phyloP scores from a whole-genome alignment of 2,797 vertebrate species.

The Orestias chungarensis region DNA sequence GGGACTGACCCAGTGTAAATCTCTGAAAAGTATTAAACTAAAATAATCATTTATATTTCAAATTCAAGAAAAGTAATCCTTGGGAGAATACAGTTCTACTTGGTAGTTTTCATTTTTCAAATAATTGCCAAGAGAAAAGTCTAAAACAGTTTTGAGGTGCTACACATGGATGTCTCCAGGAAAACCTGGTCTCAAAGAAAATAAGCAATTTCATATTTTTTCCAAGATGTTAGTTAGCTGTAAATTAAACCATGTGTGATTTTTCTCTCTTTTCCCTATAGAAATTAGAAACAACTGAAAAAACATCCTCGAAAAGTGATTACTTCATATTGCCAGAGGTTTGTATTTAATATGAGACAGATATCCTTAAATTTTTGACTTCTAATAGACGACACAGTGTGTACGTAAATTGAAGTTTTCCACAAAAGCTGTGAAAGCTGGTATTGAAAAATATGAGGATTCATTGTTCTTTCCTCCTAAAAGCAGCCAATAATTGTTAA shows the following conservation, averaged over 20 bases:
- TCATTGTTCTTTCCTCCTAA: background rate
- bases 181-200: background rate
- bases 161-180: background rate
- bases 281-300: background rate
- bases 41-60: no score
- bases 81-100: background rate
- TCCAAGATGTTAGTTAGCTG: background rate
- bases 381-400: background rate
- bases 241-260: slow-evolving; percentile 1
- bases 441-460: background rate
- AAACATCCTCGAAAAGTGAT: background rate
- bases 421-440: background rate
- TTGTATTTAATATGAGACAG: background rate
- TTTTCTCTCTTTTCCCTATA: background rate
- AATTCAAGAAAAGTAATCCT: no score
- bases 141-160: background rate
- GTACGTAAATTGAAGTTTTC: background rate
- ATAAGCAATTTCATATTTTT: background rate
- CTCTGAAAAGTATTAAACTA: no score
- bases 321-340: background rate
- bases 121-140: background rate
- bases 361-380: background rate
- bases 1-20: no score
- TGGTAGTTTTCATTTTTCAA: background rate
- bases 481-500: background rate